Conservation (phyloP, 2,113 vertebrate species). For the Myxocyprinus asiaticus region DNA sequence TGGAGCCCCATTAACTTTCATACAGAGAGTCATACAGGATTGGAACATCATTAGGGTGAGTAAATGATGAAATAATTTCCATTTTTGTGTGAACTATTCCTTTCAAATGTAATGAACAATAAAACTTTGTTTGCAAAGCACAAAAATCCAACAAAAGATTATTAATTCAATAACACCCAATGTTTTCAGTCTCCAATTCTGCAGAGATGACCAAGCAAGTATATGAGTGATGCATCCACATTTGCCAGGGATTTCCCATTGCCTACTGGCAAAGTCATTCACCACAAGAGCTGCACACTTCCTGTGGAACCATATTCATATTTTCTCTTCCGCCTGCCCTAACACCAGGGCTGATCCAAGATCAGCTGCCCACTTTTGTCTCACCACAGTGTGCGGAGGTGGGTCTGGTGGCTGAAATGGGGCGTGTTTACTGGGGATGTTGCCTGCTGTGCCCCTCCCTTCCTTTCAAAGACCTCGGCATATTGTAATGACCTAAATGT, state of each 20-base stretch:
- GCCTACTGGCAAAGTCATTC: neutral
- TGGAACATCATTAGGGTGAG: too few species aligned
- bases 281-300: conserved; percentile 30
- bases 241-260: conserved; percentile 30
- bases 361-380: conserved; percentile 24
- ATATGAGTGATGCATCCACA: neutral
- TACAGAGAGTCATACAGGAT: too few species aligned
- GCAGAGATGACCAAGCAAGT: neutral
- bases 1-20: too few species aligned
- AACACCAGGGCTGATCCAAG: neutral
- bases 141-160: neutral
- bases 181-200: neutral
- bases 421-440: neutral
- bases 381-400: neutral
- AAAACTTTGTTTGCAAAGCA: neutral
- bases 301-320: conserved; percentile 16
- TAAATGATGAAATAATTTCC: too few species aligned
- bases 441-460: neutral
- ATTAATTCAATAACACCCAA: neutral
- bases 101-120: neutral
- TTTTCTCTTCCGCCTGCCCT: neutral
- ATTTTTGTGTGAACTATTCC: too few species aligned
- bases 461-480: conserved; percentile 14
- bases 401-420: neutral
- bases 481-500: conserved; percentile 1